phyloP scores from a whole-genome alignment of 2,888 invertebrate genomes.

The Cetonia aurata region DNA sequence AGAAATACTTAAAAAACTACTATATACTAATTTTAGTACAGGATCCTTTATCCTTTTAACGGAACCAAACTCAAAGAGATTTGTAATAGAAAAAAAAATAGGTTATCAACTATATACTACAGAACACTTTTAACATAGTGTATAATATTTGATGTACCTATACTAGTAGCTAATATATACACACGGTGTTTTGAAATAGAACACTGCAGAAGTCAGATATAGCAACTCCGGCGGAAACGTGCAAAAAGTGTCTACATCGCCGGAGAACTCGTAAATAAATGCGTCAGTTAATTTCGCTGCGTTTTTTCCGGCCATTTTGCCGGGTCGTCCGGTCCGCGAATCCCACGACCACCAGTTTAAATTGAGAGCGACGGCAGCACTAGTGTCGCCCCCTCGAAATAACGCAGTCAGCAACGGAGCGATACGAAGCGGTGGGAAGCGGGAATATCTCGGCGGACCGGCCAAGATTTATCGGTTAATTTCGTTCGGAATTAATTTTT shows the following conservation, averaged over 20 bases:
- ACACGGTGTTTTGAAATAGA: background rate
- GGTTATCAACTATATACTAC: too few species aligned
- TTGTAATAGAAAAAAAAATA: too few species aligned
- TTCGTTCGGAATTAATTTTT: conserved; percentile 39
- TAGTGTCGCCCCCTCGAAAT: background rate
- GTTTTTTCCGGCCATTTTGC: conserved; percentile 17
- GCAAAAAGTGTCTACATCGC: conserved; percentile 23
- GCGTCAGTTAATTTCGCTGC: conserved; percentile 21
- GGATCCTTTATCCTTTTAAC: too few species aligned
- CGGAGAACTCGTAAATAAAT: conserved; percentile 25
- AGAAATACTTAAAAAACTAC: too few species aligned
- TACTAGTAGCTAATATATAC: too few species aligned
- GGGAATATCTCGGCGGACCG: background rate
- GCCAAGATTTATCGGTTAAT: conserved; percentile 39
- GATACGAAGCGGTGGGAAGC: background rate
- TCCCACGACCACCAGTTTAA: background rate
- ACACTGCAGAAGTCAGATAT: background rate
- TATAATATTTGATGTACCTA: too few species aligned
- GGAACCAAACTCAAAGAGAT: too few species aligned
- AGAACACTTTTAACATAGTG: too few species aligned
- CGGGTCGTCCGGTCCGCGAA: background rate
- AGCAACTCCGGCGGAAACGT: conserved; percentile 1
- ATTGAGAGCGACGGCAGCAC: conserved; percentile 2
- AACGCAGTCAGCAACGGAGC: conserved; percentile 14
- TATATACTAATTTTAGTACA: too few species aligned